Conservation (phyloP, 2,797 vertebrate species). For the Sphaeramia orbicularis region DNA sequence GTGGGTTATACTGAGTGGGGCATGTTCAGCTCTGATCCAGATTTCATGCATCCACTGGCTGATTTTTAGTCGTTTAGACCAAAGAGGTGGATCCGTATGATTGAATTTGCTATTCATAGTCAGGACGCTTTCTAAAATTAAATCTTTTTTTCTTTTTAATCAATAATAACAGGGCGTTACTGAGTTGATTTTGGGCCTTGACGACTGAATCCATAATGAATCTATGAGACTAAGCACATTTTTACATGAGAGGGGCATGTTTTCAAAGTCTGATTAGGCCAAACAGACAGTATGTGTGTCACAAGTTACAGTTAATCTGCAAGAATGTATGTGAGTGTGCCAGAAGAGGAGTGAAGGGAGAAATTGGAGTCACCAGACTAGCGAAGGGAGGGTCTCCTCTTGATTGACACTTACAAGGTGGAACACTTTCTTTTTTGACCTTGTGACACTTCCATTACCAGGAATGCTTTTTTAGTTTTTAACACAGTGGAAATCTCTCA, state of each 20-base stretch:
- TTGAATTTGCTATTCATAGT: too few relatives aligned
- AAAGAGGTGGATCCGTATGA: too few relatives aligned
- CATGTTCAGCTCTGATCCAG: too few relatives aligned
- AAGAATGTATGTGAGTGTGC: conserved; percentile 31
- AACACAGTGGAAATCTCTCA: conserved; percentile 40
- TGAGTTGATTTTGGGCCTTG: too few relatives aligned
- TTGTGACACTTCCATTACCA: conserved; percentile 24
- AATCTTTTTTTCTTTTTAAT: too few relatives aligned
- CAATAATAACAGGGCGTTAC: too few relatives aligned
- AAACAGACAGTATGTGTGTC: conserved; percentile 12
- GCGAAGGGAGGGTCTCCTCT: conserved; percentile 5
- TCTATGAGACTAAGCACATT: background rate
- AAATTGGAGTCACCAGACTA: conserved; percentile 44
- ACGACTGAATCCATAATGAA: background rate
- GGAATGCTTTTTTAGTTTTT: conserved; percentile 42
- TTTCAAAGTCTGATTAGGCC: conserved; percentile 10
- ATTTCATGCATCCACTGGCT: too few relatives aligned
- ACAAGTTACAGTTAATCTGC: conserved; percentile 44
- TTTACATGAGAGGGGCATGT: background rate
- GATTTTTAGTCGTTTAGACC: too few relatives aligned
- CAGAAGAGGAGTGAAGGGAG: conserved; percentile 9
- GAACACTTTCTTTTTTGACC: conserved; percentile 57
- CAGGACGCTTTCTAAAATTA: too few relatives aligned
- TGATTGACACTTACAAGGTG: conserved; percentile 56
- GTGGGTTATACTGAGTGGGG: too few relatives aligned